phyloP scores from a whole-genome alignment of 2,113 vertebrate species.

The Oxyruncus cristatus region DNA sequence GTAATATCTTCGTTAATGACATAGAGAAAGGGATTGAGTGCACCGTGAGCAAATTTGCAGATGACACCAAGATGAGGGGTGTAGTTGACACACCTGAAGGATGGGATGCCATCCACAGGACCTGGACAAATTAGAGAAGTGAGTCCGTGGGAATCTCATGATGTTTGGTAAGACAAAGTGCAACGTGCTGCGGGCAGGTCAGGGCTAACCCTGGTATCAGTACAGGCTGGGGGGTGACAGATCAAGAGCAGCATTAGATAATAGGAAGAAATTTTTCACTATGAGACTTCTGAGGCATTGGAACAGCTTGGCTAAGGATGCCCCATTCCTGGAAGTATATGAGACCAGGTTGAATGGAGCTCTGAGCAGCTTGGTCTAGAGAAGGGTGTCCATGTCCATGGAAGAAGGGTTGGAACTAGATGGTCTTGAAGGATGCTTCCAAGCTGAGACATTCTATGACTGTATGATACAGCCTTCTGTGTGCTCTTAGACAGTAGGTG shows the following conservation, averaged over 20 bases:
- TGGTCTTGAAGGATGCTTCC: neutral
- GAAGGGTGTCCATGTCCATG: too few species aligned
- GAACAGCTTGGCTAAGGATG: neutral
- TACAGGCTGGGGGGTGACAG: neutral
- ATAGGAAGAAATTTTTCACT: neutral
- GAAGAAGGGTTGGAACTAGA: neutral
- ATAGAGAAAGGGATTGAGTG: neutral
- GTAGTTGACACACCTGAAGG: neutral
- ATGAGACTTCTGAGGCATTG: neutral
- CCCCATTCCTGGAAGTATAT: neutral
- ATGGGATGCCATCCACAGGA: neutral
- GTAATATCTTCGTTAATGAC: neutral
- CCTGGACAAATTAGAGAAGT: neutral
- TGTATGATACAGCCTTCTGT: neutral
- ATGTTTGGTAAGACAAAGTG: neutral
- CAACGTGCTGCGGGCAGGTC: neutral
- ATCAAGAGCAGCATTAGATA: neutral
- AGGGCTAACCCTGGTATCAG: fast-evolving
- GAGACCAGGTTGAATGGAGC: fast-evolving
- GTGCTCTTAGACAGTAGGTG: fast-evolving
- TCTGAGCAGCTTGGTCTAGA: fast-evolving
- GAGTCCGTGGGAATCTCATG: fast-evolving
- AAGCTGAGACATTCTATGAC: fast-evolving
- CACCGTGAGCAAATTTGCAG: neutral
- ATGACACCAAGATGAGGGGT: neutral